A percentile compares a stretch with the other conserved stretches of the same genome.
phyloP scores from a whole-genome alignment of 2,797 vertebrate species.

The Microctenopoma stevenorrisi region DNA sequence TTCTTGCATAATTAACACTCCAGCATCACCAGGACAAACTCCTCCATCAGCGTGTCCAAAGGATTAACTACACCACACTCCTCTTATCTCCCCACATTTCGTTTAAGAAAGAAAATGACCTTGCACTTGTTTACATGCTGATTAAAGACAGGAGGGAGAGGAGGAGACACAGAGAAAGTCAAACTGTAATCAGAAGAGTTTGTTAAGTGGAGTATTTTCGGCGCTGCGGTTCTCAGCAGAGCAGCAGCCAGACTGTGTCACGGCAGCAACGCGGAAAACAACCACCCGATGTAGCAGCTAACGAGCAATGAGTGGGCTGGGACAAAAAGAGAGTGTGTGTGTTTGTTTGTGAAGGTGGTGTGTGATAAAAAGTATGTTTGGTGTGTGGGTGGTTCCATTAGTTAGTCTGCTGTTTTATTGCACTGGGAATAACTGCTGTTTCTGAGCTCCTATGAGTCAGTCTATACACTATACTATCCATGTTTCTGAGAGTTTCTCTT shows the following conservation, averaged over 20 bases:
- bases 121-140: slow-evolving; percentile 83
- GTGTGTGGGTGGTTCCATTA: slow-evolving; percentile 76
- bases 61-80: slow-evolving; percentile 81
- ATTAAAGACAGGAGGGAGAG: slow-evolving; percentile 77
- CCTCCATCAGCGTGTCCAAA: slow-evolving; percentile 84
- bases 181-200: slow-evolving; percentile 80
- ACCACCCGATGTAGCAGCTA: slow-evolving; percentile 66
- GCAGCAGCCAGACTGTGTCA: slow-evolving; percentile 60
- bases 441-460: slow-evolving; percentile 66
- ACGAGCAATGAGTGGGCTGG: slow-evolving; percentile 70
- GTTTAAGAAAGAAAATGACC: slow-evolving; percentile 83
- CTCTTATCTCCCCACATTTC: slow-evolving; percentile 77
- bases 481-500: slow-evolving; percentile 2
- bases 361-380: slow-evolving; percentile 71
- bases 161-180: slow-evolving; percentile 76
- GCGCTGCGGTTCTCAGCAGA: slow-evolving; percentile 54
- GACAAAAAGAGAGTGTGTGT: slow-evolving; percentile 40
- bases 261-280: slow-evolving; percentile 21
- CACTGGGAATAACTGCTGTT: slow-evolving; percentile 69
- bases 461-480: slow-evolving; percentile 51
- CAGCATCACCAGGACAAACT: slow-evolving; percentile 78
- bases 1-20: slow-evolving; percentile 78
- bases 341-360: slow-evolving; percentile 65
- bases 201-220: slow-evolving; percentile 71
- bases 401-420: slow-evolving; percentile 76